Conservation (phyloP, 2,113 vertebrate genomes). For the Passer montanus region DNA sequence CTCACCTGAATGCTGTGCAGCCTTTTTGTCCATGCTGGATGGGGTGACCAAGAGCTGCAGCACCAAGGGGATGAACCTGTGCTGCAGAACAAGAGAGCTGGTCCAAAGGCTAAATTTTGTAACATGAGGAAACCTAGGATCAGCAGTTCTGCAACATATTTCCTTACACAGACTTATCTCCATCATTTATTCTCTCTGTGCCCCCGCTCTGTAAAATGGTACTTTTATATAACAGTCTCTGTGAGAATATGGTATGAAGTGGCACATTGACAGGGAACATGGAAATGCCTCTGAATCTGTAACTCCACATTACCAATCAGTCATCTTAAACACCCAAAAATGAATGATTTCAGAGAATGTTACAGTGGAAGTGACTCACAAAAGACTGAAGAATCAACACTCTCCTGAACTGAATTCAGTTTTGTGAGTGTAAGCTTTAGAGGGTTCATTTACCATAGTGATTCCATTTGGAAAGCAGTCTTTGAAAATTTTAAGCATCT, state of each 20-base stretch:
- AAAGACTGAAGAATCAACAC: slow-evolving; percentile 1
- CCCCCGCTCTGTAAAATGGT: background rate
- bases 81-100: background rate
- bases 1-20: background rate
- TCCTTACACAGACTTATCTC: background rate
- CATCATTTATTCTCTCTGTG: background rate
- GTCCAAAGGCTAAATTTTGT: background rate
- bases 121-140: background rate
- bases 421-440: background rate
- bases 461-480: background rate
- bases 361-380: slow-evolving; percentile 27
- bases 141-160: background rate
- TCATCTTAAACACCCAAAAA: slow-evolving; percentile 30
- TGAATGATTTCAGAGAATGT: slow-evolving; percentile 22
- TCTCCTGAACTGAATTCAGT: background rate
- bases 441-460: background rate
- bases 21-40: background rate
- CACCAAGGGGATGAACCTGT: background rate
- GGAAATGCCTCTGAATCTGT: slow-evolving; percentile 28
- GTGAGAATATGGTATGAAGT: slow-evolving; percentile 36
- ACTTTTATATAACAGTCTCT: slow-evolving; percentile 27
- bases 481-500: background rate
- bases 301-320: slow-evolving; percentile 11
- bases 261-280: slow-evolving; percentile 17
- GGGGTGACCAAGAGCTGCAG: background rate